Percentiles rank a stretch among this genome's conserved stretches.
These are phyloP conservation scores for Meghimatium bilineatum DNA, from an alignment of 2,888 invertebrate species.

Conservation along the genomic window DNA sequence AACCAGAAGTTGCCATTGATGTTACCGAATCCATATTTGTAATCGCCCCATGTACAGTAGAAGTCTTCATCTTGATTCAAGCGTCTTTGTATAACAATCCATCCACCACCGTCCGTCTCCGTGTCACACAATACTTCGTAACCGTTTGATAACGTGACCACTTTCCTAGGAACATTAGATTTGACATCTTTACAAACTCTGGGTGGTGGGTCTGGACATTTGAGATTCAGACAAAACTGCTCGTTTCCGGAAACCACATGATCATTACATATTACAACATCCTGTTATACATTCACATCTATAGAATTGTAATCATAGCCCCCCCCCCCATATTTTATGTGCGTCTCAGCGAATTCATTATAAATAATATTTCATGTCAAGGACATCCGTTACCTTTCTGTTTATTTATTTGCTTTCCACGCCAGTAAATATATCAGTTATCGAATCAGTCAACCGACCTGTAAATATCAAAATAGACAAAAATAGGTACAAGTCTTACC, in stretches of 20 bases:
- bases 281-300: no score
- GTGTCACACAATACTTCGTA: constrained; percentile 30
- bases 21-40: constrained; percentile 31
- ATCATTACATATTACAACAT: not conserved
- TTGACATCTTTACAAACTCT: constrained; percentile 17
- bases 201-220: not conserved
- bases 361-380: no score
- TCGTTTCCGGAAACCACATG: not conserved
- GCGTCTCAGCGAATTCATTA: no score
- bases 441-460: no score
- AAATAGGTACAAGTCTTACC: no score
- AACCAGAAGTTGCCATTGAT: constrained; percentile 25
- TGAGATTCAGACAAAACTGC: not conserved
- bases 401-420: no score
- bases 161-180: not conserved
- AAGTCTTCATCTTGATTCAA: not conserved
- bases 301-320: no score
- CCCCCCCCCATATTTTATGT: no score
- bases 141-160: not conserved
- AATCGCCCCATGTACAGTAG: constrained; percentile 20
- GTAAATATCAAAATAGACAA: no score
- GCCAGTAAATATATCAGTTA: no score
- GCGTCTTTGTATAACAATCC: constrained; percentile 22
- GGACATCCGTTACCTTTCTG: no score
- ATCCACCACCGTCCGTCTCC: constrained; percentile 27